phyloP scores from a whole-genome alignment of 2,888 invertebrate genomes.

The Neria commutata region DNA sequence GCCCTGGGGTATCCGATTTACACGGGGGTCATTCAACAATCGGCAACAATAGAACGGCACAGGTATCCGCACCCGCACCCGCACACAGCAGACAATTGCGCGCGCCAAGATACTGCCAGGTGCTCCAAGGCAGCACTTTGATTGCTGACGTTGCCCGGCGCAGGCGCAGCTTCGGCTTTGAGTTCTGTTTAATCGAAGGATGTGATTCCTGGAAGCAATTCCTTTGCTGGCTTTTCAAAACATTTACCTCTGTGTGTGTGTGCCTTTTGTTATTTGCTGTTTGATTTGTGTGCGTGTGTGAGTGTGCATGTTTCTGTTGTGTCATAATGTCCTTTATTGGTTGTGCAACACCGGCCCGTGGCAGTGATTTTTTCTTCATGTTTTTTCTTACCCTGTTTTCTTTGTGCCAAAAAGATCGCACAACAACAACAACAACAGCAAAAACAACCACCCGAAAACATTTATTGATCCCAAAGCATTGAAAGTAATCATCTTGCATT shows the following conservation, averaged over 20 bases:
- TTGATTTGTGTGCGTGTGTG: slow-evolving; percentile 20
- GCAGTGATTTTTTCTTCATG: slow-evolving; percentile 50
- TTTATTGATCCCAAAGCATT: slow-evolving; percentile 12
- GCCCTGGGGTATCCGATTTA: slow-evolving; percentile 22
- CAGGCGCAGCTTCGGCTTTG: slow-evolving; percentile 28
- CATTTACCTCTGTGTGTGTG: slow-evolving; percentile 52
- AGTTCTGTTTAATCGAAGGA: slow-evolving; percentile 8
- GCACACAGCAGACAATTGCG: slow-evolving; percentile 31
- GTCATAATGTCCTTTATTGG: slow-evolving; percentile 42
- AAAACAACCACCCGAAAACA: slow-evolving; percentile 24
- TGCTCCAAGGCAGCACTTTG: slow-evolving; percentile 49
- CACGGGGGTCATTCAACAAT: slow-evolving; percentile 43
- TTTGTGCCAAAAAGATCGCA: slow-evolving; percentile 38
- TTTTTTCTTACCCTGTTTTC: slow-evolving; percentile 39
- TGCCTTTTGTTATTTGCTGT: slow-evolving; percentile 14
- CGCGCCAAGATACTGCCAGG: slow-evolving; percentile 47
- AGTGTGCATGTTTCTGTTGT: slow-evolving; percentile 34
- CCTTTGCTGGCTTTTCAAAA: slow-evolving; percentile 58
- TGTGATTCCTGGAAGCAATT: slow-evolving; percentile 55
- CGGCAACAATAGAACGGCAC: slow-evolving; percentile 10
- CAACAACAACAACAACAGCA: slow-evolving; percentile 16
- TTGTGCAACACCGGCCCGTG: slow-evolving; percentile 58
- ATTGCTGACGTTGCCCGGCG: slow-evolving; percentile 46
- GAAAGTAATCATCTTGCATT: slow-evolving; percentile 49
- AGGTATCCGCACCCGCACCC: slow-evolving; percentile 41